A percentile compares a stretch with the other conserved stretches of the same genome.
These are phyloP conservation scores for Myoxocephalus aenaeus DNA, from an alignment of 2,797 vertebrate species.

Conservation along the genomic window DNA sequence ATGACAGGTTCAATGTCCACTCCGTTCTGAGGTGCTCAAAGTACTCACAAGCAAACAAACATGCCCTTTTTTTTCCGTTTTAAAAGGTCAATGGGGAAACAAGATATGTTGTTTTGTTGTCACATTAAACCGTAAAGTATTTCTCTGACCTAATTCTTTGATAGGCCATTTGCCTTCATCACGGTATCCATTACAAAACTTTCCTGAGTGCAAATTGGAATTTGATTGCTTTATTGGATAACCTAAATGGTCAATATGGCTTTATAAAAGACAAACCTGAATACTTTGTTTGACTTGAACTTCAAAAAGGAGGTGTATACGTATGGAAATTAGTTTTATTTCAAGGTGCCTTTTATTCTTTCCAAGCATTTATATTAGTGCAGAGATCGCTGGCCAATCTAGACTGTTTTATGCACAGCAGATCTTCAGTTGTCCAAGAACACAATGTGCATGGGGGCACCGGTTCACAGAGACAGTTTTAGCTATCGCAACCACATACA, in stretches of 20 bases:
- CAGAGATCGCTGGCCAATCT: conserved; percentile 1
- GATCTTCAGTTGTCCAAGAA: background rate
- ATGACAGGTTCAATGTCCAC: background rate
- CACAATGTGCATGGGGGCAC: background rate
- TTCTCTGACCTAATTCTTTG: conserved; percentile 2
- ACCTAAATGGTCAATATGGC: background rate
- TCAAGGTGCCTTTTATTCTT: background rate
- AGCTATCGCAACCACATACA: background rate
- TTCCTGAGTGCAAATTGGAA: background rate
- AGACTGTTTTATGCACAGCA: background rate
- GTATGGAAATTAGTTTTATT: background rate
- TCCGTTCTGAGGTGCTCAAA: background rate
- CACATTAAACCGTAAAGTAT: background rate
- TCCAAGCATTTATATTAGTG: conserved; percentile 2
- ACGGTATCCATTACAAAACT: background rate
- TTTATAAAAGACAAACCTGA: background rate
- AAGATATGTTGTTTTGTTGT: background rate
- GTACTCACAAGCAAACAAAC: background rate
- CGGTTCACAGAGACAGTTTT: background rate
- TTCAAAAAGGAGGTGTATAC: background rate
- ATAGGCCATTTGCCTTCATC: background rate
- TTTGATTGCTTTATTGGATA: background rate
- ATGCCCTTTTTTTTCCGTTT: background rate
- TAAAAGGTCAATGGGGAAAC: background rate
- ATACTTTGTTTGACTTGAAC: background rate